Evolutionary conservation across 2,888 invertebrate genomes (phyloP), one percentile per base, ranked within the genome.

Genomic region (Rotaria sp.): DNA sequence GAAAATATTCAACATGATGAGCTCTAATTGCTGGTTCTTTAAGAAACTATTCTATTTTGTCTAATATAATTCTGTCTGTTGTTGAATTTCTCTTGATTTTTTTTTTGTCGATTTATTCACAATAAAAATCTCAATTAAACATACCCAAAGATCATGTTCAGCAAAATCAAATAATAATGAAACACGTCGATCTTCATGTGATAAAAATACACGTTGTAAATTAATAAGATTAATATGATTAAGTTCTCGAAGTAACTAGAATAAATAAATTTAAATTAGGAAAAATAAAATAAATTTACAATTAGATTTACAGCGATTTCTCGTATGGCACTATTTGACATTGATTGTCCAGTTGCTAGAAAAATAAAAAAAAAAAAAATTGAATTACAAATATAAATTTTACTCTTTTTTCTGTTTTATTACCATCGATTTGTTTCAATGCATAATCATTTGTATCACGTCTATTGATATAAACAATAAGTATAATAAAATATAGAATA

Each of bases 141-240:
- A 89, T 91, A 93, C 94, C 99, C 98, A 99, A 86, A 99, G 92
- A 92, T 99, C 99, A 93, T 99, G 98, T 92, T 99, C 98, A 0
- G 98, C 97, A 93, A 96, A 99, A 91, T 99, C 98, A 92, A 98
- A 97, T 15, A 99, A 92, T 67, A 98, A 92, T 94, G 96, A 99
- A 8, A 98, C 97, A 93, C 97, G 97, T 59, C 97, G 93, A 90
- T 97, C 97, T 89, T 94, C 95, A 90, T 97, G 97, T 0, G 98
- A 97, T 0, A 99, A 93, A 91, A 99, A 99, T 2, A 99, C 98
- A 89, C 96, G 93, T 89, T 97, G 97, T 80, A 99, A 93, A 89
- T 95, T 96, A 88, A 99, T 98, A 1, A 99, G 96, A 93, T 99
- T 99, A 52, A 96, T 94, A 92, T 99, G 97, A 90, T 96, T 97